phyloP scores from a whole-genome alignment of 2,113 vertebrate genomes.

The Notarius lentiginosus region DNA sequence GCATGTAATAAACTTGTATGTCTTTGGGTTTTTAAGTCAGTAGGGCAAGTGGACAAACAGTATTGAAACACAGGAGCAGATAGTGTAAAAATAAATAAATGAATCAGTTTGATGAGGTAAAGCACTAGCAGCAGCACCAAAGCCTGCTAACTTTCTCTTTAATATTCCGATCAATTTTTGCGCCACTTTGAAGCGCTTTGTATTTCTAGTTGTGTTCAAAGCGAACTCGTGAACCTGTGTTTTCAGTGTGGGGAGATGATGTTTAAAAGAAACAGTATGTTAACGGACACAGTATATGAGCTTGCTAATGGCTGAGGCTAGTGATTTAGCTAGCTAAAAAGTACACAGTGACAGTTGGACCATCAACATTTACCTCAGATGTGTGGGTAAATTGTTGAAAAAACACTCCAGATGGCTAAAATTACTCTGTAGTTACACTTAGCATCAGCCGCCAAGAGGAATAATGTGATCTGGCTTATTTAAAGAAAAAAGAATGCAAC shows the following conservation, averaged over 20 bases:
- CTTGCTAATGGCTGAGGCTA: background rate
- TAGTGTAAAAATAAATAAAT: background rate
- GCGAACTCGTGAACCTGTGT: background rate
- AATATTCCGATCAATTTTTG: background rate
- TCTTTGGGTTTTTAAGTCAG: background rate
- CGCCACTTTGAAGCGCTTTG: slow-evolving; percentile 3
- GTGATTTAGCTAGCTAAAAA: background rate
- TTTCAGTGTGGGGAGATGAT: background rate
- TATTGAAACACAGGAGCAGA: background rate
- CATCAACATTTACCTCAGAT: background rate
- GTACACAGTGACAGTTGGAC: background rate
- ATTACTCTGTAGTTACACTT: background rate
- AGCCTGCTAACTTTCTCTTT: slow-evolving; percentile 12
- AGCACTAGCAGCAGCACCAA: slow-evolving; percentile 20
- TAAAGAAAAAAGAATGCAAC: background rate
- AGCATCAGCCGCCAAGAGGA: background rate
- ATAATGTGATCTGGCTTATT: background rate
- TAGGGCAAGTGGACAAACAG: background rate
- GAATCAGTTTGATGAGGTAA: background rate
- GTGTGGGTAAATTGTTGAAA: background rate
- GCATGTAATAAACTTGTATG: background rate
- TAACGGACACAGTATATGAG: background rate
- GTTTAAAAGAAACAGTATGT: background rate
- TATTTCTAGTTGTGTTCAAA: background rate
- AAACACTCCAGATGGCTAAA: background rate